Percentiles rank a stretch among this genome's conserved stretches.
Conservation (phyloP, 2,113 vertebrate species). For the Amazona guildingii region DNA sequence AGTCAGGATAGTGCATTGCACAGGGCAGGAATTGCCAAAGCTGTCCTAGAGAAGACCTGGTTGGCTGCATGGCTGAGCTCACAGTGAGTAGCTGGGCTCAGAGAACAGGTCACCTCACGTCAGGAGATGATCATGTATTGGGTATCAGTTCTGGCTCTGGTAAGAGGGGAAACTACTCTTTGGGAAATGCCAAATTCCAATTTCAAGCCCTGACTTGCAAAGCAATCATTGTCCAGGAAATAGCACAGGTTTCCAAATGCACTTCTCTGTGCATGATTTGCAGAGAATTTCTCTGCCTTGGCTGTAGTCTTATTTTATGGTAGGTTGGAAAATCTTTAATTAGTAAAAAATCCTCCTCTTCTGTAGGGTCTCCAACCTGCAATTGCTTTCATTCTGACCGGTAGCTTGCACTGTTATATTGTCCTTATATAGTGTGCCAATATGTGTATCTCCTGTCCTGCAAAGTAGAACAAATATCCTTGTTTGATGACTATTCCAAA, state of each 20-base stretch:
- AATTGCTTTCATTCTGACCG: neutral
- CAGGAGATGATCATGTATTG: neutral
- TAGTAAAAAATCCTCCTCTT: neutral
- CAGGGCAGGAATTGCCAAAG: neutral
- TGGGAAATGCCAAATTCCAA: neutral
- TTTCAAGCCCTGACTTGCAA: neutral
- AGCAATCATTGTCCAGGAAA: neutral
- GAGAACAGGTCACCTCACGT: fast-evolving
- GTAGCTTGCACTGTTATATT: neutral
- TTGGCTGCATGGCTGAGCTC: neutral
- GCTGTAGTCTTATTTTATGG: neutral
- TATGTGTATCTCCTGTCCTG: neutral
- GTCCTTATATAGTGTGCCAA: neutral
- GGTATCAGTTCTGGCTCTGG: neutral
- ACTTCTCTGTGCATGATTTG: neutral
- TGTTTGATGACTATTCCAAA: constrained; percentile 51
- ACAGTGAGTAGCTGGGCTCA: neutral
- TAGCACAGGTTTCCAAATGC: neutral
- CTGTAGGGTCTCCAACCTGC: neutral
- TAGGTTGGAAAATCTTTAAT: neutral
- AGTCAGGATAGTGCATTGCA: neutral
- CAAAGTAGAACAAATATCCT: neutral
- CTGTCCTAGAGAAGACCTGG: neutral
- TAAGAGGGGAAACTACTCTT: neutral
- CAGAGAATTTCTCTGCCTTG: neutral